Evolutionary conservation across 1,140 invertebrate genomes (phyloP), one percentile per base, ranked within the genome.

Genomic region (Batillaria attramentaria): DNA sequence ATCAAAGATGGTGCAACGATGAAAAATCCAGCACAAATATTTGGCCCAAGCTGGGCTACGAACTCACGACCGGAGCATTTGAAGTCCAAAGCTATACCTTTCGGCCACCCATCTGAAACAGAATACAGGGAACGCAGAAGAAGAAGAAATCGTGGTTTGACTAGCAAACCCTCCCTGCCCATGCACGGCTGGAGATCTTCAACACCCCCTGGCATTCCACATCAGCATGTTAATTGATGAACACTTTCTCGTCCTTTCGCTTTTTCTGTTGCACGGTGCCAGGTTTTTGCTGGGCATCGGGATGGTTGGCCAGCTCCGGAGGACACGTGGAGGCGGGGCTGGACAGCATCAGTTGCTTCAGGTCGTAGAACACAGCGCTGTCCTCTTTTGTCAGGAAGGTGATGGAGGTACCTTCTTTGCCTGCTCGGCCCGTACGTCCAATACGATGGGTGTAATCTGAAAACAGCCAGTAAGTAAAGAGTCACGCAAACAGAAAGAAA

Each of bases 401-500:
- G 81, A 99, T 95, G 18, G 99, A 98, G 80, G 96, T 94, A 92
- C 99, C 99, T 88, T 94, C 95, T 91, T 99, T 99, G 46, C 99
- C 99, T 24, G 98, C 99, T 92, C 99, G 96, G 88, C 98, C 98
- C 0, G 98, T 99, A 92, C 98, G 94, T 90, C 98, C 98, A 90
- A 99, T 99, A 94, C 98, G 95, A 95, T 99, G 98, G 0, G 98
- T 99, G 87, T 99, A 99, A 93, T 99, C 98, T 95, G 89, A 65
- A 93, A 92, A 84, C 69, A 84, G 83, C n/a, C 24, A 68, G 69
- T 62, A n/a, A n/a, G n/a, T n/a, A n/a, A n/a, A n/a, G n/a, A n/a
- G n/a, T n/a, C n/a, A n/a, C n/a, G n/a, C 98, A 90, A 99, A 99
- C 93, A 98, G 94, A 95, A 99, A 98, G 0, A 97, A 98, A 85